phyloP scores from a whole-genome alignment of 2,113 vertebrate genomes.

The Oreochromis aureus region DNA sequence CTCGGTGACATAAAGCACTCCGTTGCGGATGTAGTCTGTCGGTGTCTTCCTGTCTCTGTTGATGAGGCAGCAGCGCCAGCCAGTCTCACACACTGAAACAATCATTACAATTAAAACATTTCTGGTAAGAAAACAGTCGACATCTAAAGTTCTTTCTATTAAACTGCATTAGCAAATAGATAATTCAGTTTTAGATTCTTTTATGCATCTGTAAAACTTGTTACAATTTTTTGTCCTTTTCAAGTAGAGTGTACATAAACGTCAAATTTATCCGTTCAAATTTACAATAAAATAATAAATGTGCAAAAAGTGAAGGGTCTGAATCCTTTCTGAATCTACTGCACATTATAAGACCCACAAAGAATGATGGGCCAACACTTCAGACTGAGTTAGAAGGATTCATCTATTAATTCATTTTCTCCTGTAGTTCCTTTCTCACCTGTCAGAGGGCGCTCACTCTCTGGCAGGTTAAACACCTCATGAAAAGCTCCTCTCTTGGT shows the following conservation, averaged over 20 bases:
- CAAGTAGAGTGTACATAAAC: not conserved
- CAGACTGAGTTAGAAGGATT: not conserved
- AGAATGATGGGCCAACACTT: not conserved
- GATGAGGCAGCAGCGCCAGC: constrained; percentile 97
- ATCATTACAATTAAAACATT: not conserved
- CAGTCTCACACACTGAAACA: constrained; percentile 83
- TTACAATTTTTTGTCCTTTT: not conserved
- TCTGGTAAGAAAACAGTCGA: not conserved
- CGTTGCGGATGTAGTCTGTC: constrained; percentile 95
- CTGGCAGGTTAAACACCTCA: constrained; percentile 88
- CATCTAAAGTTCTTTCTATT: not conserved
- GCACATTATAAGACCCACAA: not conserved
- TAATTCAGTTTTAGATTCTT: not conserved
- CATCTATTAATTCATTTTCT: not conserved
- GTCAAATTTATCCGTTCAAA: not conserved
- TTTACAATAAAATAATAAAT: not conserved
- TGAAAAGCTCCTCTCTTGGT: constrained; percentile 91
- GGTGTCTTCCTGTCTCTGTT: constrained; percentile 94
- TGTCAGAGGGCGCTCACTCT: constrained; percentile 88
- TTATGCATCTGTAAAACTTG: not conserved
- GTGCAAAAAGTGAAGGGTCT: not conserved
- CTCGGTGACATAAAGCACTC: constrained; percentile 92
- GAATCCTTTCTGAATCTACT: not conserved
- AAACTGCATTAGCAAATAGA: not conserved
- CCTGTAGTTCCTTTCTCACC: constrained; percentile 61